Conservation (phyloP, 2,888 invertebrate genomes). For the Hirtodrosophila trivittata region DNA sequence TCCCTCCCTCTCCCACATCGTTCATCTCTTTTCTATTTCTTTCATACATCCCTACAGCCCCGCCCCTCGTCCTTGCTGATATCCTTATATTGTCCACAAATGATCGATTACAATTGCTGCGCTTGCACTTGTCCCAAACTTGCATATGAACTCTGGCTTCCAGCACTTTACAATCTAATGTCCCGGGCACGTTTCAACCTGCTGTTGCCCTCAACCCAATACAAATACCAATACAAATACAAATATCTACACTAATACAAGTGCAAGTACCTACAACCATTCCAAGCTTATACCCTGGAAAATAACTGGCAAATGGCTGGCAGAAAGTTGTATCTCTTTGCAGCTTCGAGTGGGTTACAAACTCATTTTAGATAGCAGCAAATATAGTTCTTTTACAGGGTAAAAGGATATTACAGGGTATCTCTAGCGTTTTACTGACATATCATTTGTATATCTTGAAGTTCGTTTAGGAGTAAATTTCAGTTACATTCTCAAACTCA, state of each 20-base stretch:
- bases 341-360: too few relatives aligned
- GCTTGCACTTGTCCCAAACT: constrained; percentile 35
- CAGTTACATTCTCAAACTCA: too few relatives aligned
- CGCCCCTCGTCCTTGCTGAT: constrained; percentile 18
- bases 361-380: too few relatives aligned
- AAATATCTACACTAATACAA: too few relatives aligned
- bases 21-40: too few relatives aligned
- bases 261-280: not conserved
- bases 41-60: not conserved
- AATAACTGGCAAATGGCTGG: constrained; percentile 15
- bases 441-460: too few relatives aligned
- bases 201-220: constrained; percentile 14
- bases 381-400: too few relatives aligned
- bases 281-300: constrained; percentile 33
- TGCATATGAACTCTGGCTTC: constrained; percentile 17
- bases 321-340: too few relatives aligned
- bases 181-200: constrained; percentile 40
- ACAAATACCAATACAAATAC: constrained; percentile 6
- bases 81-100: constrained; percentile 1
- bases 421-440: too few relatives aligned
- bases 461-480: too few relatives aligned
- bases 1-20: not conserved
- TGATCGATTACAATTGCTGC: constrained; percentile 22
- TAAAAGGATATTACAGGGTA: too few relatives aligned
- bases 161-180: constrained; percentile 13